Evolutionary conservation across 2,113 vertebrate species (phyloP), one percentile per base, ranked within the genome.

Genomic region (Hydrolagus affinis): DNA sequence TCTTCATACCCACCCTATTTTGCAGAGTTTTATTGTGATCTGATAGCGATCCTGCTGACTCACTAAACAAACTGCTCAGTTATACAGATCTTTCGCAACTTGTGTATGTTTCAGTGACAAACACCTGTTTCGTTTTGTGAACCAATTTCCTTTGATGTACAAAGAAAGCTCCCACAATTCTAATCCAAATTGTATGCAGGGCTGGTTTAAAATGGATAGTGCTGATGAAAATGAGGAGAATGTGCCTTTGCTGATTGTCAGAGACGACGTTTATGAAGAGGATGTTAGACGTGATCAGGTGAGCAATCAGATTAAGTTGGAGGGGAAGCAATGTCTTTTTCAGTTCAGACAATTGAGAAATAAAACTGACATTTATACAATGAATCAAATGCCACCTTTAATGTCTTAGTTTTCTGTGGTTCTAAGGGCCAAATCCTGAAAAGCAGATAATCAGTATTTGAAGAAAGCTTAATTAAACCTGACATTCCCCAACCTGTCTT

Each of bases 131-230:
- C 23, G 21, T 77, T 77, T n/a, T 62, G 57, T 62, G 12, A 28
- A n/a, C 4, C 25, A 23, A 3, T 23, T 15, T 62, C 11, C 57
- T 59, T 78, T 25, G 57, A 25, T 15, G 14, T 62, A 28, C 57
- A 60, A n/a, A 59, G 44, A 59, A 76, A 76, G n/a, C 44, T 11
- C 19, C 44, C 21, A 23, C 56, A 78, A 25, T 44, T 44, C 57
- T 59, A 62, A 8, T 7, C 59, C 60, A 62, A 78, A n/a, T 23
- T 60, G 11, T 78, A 23, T 23, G 57, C 75, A 62, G 76, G 57
- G 3, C 57, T 25, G 59, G 60, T 80, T 62, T 57, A n/a, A 80
- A 80, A 64, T 80, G 57, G 76, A 80, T 62, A 80, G 57, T 80
- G n/a, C 12, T 78, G 76, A 62, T 60, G 57, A 78, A 78, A 78